Conservation (phyloP, 1,140 invertebrate species). For the Drosophila nannoptera region DNA sequence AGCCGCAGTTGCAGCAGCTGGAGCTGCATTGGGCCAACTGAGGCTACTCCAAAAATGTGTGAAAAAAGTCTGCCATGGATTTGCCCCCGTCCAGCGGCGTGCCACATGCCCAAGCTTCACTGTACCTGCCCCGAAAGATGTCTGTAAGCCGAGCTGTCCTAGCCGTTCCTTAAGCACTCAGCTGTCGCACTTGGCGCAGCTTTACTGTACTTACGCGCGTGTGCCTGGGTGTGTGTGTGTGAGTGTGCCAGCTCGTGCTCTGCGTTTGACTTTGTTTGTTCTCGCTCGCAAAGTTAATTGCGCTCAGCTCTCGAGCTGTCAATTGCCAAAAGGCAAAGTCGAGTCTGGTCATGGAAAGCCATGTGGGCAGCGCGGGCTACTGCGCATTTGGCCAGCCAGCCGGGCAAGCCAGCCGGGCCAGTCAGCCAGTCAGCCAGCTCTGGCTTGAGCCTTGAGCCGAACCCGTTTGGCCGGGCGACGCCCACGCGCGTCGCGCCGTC, state of each 20-base stretch:
- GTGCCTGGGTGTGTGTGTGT: too few species aligned
- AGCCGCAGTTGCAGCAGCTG: not conserved
- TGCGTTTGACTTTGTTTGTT: constrained; percentile 58
- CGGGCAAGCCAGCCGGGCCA: too few species aligned
- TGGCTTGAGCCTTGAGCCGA: constrained; percentile 14
- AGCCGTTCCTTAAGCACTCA: too few species aligned
- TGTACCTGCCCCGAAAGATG: too few species aligned
- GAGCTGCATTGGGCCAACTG: not conserved
- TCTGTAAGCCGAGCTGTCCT: too few species aligned
- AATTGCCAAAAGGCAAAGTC: constrained; percentile 51
- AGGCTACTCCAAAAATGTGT: not conserved
- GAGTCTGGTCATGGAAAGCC: constrained; percentile 12
- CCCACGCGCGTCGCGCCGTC: constrained; percentile 31
- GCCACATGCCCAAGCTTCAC: too few species aligned
- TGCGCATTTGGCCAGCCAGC: too few species aligned
- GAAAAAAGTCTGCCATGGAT: not conserved
- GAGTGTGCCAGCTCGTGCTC: constrained; percentile 1
- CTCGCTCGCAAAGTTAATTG: constrained; percentile 60
- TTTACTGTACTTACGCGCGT: too few species aligned
- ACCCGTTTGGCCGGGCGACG: constrained; percentile 26
- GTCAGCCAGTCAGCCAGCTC: not conserved
- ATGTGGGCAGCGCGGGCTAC: constrained; percentile 24
- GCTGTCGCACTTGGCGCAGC: too few species aligned
- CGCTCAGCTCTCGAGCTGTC: constrained; percentile 47
- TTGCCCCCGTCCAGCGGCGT: too few species aligned